Evolutionary conservation across 2,888 invertebrate species (phyloP).

Genomic region (Minunthozetes semirufus): DNA sequence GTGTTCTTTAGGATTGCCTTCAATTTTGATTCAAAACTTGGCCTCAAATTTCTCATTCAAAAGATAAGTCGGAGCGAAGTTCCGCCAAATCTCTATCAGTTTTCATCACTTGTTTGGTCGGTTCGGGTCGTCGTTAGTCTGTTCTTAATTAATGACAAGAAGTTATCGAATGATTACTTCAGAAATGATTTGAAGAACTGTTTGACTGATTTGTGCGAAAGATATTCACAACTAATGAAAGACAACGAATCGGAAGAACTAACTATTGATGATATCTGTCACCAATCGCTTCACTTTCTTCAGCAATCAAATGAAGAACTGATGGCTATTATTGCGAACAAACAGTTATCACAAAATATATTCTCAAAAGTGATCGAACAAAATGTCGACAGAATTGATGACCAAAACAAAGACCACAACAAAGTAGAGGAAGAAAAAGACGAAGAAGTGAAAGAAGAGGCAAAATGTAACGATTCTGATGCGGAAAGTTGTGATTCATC

Average conservation of each 20-base stretch:
- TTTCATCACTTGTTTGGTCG: slow-evolving; percentile 29
- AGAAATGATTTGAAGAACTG: background rate
- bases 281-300: slow-evolving; percentile 15
- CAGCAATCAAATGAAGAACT: slow-evolving; percentile 7
- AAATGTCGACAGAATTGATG: background rate
- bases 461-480: background rate
- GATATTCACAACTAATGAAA: background rate
- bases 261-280: slow-evolving; percentile 16
- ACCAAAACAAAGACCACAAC: background rate
- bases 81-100: slow-evolving; percentile 60
- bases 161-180: background rate
- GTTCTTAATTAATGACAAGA: background rate
- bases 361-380: background rate
- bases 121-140: background rate
- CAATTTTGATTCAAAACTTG: slow-evolving; percentile 82
- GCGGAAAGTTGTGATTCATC: slow-evolving; percentile 45
- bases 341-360: background rate
- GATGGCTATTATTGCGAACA: background rate
- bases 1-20: slow-evolving; percentile 58
- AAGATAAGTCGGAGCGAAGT: slow-evolving; percentile 67
- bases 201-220: slow-evolving; percentile 12
- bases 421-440: no score
- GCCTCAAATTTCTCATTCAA: slow-evolving; percentile 85
- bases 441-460: no score
- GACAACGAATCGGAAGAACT: background rate